Evolutionary conservation across 2,113 vertebrate genomes (phyloP), one percentile per base, ranked within the genome.

Genomic region (Pseudopipra pipra): DNA sequence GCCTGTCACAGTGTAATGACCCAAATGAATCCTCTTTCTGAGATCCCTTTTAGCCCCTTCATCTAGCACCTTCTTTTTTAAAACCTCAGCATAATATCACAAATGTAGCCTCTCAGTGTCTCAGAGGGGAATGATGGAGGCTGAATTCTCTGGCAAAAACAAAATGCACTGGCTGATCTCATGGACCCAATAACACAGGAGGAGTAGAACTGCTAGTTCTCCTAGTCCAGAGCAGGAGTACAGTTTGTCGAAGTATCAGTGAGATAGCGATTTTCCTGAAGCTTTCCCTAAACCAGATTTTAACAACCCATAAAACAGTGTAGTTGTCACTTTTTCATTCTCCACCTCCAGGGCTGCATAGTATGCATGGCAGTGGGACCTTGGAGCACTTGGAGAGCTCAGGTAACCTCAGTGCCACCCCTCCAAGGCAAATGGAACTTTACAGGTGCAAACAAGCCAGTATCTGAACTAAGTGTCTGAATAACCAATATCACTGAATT

Each of bases 141-240:
- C 46, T 66, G 44, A 76, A 19, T 22, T 67, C 0, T 4, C 58
- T 44, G 46, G 41, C 9, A 54, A 65, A 82, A 70, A 5, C 4
- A 7, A 78, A 71, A 63, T 28, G 33, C 4, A 1, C 22, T 62
- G 41, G 3, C 18, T 76, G 31, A 43, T 47, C 28, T 79, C 58
- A 41, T 16, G 3, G 67, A 35, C 39, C 21, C 30, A 17, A 8
- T 11, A n/a, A 20, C 8, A 51, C 18, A 0, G 0, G 47, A 82
- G 39, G 15, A 70, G 39, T 37, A 68, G 25, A 67, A 35, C 39
- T 27, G 5, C 21, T 62, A 13, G 25, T 21, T 76, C 30, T 62
- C 5, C 55, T 46, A 49, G 8, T 21, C 71, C 39, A 62, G 33
- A 23, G 47, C 39, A 59, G 70, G 25, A 66, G 49, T 51, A 9